Evolutionary conservation across 2,113 vertebrate genomes (phyloP), one percentile per base, ranked within the genome.

Genomic region (Halichoeres trimaculatus): DNA sequence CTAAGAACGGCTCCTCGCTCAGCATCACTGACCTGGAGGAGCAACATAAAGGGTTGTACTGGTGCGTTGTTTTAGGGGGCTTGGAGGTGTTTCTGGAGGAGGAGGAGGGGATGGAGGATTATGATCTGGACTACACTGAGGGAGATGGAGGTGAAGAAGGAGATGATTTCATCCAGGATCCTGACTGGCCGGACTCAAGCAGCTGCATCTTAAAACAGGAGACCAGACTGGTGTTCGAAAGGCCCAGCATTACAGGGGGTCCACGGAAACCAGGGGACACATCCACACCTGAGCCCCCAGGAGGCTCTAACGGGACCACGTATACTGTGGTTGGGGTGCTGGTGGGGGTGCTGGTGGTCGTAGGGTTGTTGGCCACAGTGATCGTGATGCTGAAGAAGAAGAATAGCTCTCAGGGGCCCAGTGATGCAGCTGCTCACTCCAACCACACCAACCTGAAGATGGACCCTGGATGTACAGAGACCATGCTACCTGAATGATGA

Each of bases 131-230:
- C 8, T 26, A 24, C 1, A 11, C 0, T 1, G 30, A 5, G 0
- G 70, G 78, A 3, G 23, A 58, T 6, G 58, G 70, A 0, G 30
- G 4, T 0, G 70, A 78, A 3, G 23, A 58, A 5, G 58, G 70
- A 0, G 10, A 0, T 4, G 71, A 61, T 1, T 30, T 30, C 30
- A 30, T 6, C 6, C 3, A 30, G 30, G 30, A 30, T 30, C 6
- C 30, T 30, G 30, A 30, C 35, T 70, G 23, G 64, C 7, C 9
- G 12, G 4, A 54, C 0, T 24, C 53, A 19, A 19, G 70, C 1
- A 73, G 4, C 6, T 94, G 94, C 55, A 35, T 89, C 34, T 77
- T 74, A 10, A 93, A 89, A 58, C 85, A 84, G 56, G 88, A 84
- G 24, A 87, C 23, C 1, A 19, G 22, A 48, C 5, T 94, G 62